Percentiles rank a stretch among this genome's conserved stretches.
Evolutionary conservation across 1,140 invertebrate genomes (phyloP).

Genomic region (Drosophila teissieri): DNA sequence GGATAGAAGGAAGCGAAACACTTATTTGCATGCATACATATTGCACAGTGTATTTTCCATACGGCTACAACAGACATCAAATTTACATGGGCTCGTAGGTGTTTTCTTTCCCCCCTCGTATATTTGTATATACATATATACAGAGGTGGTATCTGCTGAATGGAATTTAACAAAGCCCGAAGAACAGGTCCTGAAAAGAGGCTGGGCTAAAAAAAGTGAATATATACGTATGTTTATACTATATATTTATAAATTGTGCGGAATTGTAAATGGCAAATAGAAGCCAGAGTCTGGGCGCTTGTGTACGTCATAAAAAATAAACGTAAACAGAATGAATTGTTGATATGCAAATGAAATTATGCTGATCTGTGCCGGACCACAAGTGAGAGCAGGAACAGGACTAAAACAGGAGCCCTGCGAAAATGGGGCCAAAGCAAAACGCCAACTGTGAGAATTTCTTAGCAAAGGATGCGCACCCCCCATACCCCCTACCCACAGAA

Average conservation of each 20-base stretch:
- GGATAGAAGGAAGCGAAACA: constrained; percentile 12
- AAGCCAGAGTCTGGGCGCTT: constrained; percentile 18
- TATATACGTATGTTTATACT: background rate
- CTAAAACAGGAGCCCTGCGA: constrained; percentile 9
- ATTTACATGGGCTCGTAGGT: constrained; percentile 52
- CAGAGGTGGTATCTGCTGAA: constrained; percentile 25
- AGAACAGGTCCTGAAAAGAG: constrained; percentile 21
- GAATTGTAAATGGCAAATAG: constrained; percentile 48
- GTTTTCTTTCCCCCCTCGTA: constrained; percentile 4
- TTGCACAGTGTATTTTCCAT: constrained; percentile 39
- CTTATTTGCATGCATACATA: constrained; percentile 54
- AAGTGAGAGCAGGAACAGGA: constrained; percentile 13
- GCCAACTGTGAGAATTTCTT: constrained; percentile 43
- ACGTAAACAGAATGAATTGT: constrained; percentile 67
- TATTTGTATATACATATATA: background rate
- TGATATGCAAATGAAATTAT: constrained; percentile 70
- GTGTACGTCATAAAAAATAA: constrained; percentile 67
- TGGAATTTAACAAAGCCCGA: constrained; percentile 24
- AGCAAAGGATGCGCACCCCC: constrained; percentile 13
- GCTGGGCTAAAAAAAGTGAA: constrained; percentile 3
- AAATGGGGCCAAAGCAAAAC: constrained; percentile 25
- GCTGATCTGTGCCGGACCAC: constrained; percentile 58
- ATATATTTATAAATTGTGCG: constrained; percentile 31
- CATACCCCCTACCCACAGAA: background rate
- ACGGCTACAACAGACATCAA: constrained; percentile 46